Evolutionary conservation across 2,113 vertebrate species (phyloP).

Genomic region (Grallaria varia): DNA sequence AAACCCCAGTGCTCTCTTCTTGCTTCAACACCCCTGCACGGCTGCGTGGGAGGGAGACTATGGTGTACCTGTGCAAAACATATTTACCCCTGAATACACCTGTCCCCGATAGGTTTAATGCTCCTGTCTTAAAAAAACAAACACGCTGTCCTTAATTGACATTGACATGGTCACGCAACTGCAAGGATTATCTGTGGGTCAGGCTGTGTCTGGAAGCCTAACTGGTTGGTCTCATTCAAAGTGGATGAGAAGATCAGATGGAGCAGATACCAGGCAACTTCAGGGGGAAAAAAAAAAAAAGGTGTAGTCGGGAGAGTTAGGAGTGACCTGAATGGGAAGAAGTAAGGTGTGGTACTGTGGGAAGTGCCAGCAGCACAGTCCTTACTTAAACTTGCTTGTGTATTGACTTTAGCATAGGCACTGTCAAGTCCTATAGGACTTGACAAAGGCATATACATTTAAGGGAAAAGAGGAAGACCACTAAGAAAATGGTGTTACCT

Average conservation of each 20-base stretch:
- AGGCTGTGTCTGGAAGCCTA: background rate
- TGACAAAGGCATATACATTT: background rate
- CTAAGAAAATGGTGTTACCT: background rate
- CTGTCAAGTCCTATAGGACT: background rate
- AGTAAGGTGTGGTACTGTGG: background rate
- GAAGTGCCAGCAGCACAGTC: slow-evolving; percentile 11
- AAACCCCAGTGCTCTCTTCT: background rate
- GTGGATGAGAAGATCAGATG: background rate
- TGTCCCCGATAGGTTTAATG: background rate
- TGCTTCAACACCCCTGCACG: background rate
- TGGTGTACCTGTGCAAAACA: background rate
- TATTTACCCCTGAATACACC: background rate
- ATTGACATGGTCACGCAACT: background rate
- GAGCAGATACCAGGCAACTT: background rate
- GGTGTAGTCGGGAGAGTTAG: background rate
- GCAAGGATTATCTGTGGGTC: background rate
- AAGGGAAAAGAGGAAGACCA: background rate
- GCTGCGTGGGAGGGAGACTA: background rate
- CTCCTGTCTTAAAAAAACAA: background rate
- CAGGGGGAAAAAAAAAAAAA: background rate
- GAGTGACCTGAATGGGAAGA: background rate
- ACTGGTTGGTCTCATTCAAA: background rate
- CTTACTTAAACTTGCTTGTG: background rate
- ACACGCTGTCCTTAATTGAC: background rate
- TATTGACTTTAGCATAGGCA: background rate